A percentile compares a stretch with the other conserved stretches of the same genome.
Conservation (phyloP, 2,113 vertebrate species). For the Macaca fascicularis region DNA sequence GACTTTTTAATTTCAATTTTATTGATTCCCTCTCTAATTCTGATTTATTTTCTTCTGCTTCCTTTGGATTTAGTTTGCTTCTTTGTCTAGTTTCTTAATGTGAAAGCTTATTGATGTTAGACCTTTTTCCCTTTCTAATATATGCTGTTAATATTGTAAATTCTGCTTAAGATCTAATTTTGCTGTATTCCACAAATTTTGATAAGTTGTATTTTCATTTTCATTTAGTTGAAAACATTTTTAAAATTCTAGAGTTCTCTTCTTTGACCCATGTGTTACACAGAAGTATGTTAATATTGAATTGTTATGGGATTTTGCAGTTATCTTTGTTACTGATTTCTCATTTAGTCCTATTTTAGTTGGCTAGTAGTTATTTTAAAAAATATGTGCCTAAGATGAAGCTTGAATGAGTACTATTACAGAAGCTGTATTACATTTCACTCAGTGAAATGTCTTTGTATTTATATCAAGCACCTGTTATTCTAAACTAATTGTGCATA, state of each 20-base stretch:
- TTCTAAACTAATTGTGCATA: background rate
- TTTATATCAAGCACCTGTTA: background rate
- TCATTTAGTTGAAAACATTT: background rate
- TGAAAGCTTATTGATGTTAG: background rate
- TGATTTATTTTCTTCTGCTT: background rate
- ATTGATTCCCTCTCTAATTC: background rate
- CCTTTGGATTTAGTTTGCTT: background rate
- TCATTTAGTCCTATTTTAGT: background rate
- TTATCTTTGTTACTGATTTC: background rate
- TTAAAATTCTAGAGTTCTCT: background rate
- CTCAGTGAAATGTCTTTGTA: background rate
- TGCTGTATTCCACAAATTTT: background rate
- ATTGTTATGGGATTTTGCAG: background rate
- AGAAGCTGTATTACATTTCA: background rate
- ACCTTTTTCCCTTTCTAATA: background rate
- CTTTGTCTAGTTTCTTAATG: background rate
- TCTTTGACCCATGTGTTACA: background rate
- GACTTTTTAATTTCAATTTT: background rate
- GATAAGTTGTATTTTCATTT: background rate
- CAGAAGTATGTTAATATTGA: background rate
- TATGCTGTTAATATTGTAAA: no score
- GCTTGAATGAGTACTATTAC: background rate
- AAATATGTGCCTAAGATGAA: background rate
- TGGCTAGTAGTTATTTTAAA: background rate
- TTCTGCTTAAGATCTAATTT: background rate